Evolutionary conservation across 1,140 invertebrate species (phyloP).

Genomic region (Drosophila pallidifrons): DNA sequence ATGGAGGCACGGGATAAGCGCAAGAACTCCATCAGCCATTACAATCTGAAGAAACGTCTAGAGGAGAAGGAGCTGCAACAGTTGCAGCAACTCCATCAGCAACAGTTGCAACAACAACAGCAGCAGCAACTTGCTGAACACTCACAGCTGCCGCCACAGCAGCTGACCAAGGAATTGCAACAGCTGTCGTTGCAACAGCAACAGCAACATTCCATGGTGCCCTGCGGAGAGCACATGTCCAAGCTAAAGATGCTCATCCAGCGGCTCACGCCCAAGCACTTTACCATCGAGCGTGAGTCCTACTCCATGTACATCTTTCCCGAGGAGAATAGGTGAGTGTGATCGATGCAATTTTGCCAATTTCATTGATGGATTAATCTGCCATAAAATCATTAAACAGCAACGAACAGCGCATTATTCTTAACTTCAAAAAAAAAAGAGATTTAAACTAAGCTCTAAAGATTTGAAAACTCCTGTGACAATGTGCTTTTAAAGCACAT

Average conservation of each 20-base stretch:
- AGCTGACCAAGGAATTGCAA: conserved; percentile 64
- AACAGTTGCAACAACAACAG: conserved; percentile 52
- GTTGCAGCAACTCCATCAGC: conserved; percentile 71
- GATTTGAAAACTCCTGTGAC: too few relatives aligned
- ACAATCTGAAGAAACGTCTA: conserved; percentile 70
- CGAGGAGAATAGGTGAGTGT: conserved; percentile 89
- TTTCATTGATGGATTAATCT: background rate
- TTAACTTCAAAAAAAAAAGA: too few relatives aligned
- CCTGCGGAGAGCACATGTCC: conserved; percentile 67
- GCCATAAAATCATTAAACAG: too few relatives aligned
- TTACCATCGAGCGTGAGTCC: conserved; percentile 90
- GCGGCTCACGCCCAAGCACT: conserved; percentile 85
- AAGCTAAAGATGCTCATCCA: conserved; percentile 81
- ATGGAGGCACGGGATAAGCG: conserved; percentile 82
- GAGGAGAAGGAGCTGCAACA: conserved; percentile 75
- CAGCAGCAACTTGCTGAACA: conserved; percentile 49
- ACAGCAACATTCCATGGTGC: conserved; percentile 59
- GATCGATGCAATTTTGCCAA: background rate
- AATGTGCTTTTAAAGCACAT: too few relatives aligned
- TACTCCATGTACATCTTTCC: conserved; percentile 95
- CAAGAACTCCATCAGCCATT: conserved; percentile 79
- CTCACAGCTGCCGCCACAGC: conserved; percentile 38
- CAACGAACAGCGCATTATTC: too few relatives aligned
- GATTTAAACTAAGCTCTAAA: too few relatives aligned
- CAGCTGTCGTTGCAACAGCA: conserved; percentile 59